Percentiles rank a stretch among this genome's conserved stretches.
Conservation (phyloP, 2,797 vertebrate species). For the Dipus sagitta region DNA sequence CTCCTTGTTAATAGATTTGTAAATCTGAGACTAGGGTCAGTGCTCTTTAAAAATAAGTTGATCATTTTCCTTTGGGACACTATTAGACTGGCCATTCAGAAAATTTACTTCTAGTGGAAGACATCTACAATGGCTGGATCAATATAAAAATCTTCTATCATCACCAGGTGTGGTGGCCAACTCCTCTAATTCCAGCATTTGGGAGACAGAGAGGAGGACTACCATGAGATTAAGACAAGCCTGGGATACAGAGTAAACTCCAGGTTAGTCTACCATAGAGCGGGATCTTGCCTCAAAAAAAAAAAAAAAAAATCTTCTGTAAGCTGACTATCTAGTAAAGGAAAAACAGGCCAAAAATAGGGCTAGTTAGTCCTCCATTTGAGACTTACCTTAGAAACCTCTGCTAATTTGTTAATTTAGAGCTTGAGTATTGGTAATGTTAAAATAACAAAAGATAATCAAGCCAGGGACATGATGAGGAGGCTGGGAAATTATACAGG, state of each 20-base stretch:
- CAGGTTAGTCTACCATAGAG: too few relatives aligned
- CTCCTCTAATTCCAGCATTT: too few relatives aligned
- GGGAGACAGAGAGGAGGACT: too few relatives aligned
- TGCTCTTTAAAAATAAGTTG: neutral
- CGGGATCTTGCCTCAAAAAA: too few relatives aligned
- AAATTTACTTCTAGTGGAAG: neutral
- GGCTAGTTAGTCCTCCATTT: neutral
- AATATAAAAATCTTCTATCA: neutral
- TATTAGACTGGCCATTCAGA: neutral
- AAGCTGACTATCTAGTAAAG: neutral
- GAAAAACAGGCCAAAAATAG: neutral
- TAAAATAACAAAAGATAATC: neutral
- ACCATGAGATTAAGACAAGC: too few relatives aligned
- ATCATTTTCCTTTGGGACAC: neutral
- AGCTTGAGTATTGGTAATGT: neutral
- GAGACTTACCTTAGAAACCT: neutral
- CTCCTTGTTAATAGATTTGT: neutral
- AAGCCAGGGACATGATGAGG: neutral
- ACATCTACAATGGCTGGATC: neutral
- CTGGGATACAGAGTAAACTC: too few relatives aligned
- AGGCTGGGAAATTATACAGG: neutral
- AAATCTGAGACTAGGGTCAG: neutral
- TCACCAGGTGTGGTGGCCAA: too few relatives aligned
- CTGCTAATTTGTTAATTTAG: neutral
- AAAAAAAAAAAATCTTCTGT: neutral